Evolutionary conservation across 2,797 vertebrate species (phyloP), one percentile per base, ranked within the genome.

Genomic region (Clarias pachynema): DNA sequence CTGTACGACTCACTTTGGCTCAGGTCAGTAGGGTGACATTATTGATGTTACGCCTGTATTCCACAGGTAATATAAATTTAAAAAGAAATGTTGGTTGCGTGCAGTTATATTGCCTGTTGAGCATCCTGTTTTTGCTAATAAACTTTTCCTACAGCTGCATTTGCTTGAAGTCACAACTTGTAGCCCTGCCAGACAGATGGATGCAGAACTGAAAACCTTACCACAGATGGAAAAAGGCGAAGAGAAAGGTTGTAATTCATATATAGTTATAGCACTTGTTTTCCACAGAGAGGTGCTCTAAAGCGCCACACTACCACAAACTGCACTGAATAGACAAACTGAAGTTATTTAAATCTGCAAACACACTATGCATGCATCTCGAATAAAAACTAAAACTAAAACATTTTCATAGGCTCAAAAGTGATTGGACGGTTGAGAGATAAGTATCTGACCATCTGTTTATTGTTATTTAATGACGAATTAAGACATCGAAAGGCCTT

Each of bases 1-100:
- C 57, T 96, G 95, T 90, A 94, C 93, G 0, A 93, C 94, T n/a
- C 91, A 92, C 34, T 93, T 94, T 87, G 78, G 91, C 81, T 93
- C 94, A 92, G 90, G 95, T 95, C 83, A 91, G 91, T 29, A 40
- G 8, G 12, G 8, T 4, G 29, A 72, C 29, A 40, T 59, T 82
- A 68, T 82, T 8, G 40, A 79, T 12, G n/a, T 22, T 0, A 9
- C n/a, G 5, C 40, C 57, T n/a, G 5, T 79, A 62, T 62, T 40
- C 18, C 24, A 18, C 22, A 26, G 49, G 26, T 29, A n/a, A 40
- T 70, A 70, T 57, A 37, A 3, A 68, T 69, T 56, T 68, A n/a
- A 57, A 34, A 59, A 69, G 15, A 77, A 22, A 44, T 57, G 68
- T 29, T 85, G 34, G 5, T 22, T 31, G 31, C 74, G 14, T 49